Evolutionary conservation across 2,888 invertebrate species (phyloP).

Genomic region (Epinotia brunnichana): DNA sequence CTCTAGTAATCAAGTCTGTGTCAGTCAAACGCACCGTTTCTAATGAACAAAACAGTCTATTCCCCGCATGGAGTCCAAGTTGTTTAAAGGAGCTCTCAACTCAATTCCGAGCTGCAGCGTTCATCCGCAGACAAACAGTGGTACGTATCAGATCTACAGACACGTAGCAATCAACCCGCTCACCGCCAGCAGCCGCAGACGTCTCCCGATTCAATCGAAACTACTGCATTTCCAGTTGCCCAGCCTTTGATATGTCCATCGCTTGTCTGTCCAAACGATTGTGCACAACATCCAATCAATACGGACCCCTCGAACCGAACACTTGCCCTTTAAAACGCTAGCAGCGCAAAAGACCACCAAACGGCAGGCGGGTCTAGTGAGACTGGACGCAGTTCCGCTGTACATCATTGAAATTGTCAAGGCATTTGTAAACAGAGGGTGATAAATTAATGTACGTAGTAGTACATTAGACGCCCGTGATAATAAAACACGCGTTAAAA

Average conservation of each 20-base stretch:
- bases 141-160: slow-evolving; percentile 65
- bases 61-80: slow-evolving; percentile 8
- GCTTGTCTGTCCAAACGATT: slow-evolving; percentile 81
- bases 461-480: slow-evolving; percentile 80
- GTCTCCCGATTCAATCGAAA: slow-evolving; percentile 80
- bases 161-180: slow-evolving; percentile 80
- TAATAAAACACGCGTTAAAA: slow-evolving; percentile 82
- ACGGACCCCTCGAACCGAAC: slow-evolving; percentile 59
- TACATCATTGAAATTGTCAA: slow-evolving; percentile 81
- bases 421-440: slow-evolving; percentile 77
- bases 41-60: slow-evolving; percentile 29
- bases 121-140: slow-evolving; percentile 63
- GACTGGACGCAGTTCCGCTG: slow-evolving; percentile 62
- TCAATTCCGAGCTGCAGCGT: slow-evolving; percentile 38
- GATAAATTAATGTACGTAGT: slow-evolving; percentile 81
- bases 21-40: slow-evolving; percentile 21
- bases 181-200: slow-evolving; percentile 75
- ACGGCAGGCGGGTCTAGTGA: slow-evolving; percentile 56
- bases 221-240: slow-evolving; percentile 80
- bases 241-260: slow-evolving; percentile 82
- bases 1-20: background rate
- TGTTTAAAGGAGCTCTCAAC: slow-evolving; percentile 38
- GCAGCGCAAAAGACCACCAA: slow-evolving; percentile 50
- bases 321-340: slow-evolving; percentile 35
- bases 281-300: slow-evolving; percentile 64